These are phyloP conservation scores for Rhinatrema bivittatum DNA, from an alignment of 2,797 vertebrate species.

Conservation along the genomic window DNA sequence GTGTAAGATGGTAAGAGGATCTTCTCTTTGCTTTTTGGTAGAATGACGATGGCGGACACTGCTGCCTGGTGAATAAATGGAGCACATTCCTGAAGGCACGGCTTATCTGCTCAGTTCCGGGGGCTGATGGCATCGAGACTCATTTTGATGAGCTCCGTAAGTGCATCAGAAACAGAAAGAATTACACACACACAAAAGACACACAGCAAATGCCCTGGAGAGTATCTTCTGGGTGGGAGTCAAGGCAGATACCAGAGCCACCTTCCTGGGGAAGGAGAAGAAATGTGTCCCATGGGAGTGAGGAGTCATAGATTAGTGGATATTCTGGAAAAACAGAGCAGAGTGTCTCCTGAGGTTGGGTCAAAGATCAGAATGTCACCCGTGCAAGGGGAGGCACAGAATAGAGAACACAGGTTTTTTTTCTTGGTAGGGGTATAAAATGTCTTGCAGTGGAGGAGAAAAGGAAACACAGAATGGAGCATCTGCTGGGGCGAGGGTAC, in stretches of 20 bases:
- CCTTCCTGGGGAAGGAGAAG: not conserved
- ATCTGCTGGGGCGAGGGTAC: too few relatives aligned
- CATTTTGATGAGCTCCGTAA: constrained; percentile 97
- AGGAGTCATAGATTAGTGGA: not conserved
- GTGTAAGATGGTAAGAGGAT: too few relatives aligned
- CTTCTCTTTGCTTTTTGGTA: constrained; percentile 29
- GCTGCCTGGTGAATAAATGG: constrained; percentile 98
- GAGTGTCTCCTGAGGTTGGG: not conserved
- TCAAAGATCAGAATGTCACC: too few relatives aligned
- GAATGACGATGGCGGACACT: constrained; percentile 96
- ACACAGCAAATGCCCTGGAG: not conserved
- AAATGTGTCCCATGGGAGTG: not conserved
- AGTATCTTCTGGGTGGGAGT: too few relatives aligned
- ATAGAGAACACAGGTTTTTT: too few relatives aligned
- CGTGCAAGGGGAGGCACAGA: too few relatives aligned
- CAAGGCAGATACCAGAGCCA: too few relatives aligned
- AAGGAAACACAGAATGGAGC: too few relatives aligned
- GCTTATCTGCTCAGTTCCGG: constrained; percentile 91
- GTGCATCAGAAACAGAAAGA: too few relatives aligned
- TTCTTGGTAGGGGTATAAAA: too few relatives aligned
- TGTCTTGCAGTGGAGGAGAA: too few relatives aligned
- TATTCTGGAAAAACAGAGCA: not conserved
- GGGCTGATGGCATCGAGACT: constrained; percentile 86
- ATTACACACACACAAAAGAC: not conserved
- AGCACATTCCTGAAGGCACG: constrained; percentile 96